Base-by-base conservation (phyloP, 2,888 invertebrate genomes). In the Pediacus dermestoides region DNA sequence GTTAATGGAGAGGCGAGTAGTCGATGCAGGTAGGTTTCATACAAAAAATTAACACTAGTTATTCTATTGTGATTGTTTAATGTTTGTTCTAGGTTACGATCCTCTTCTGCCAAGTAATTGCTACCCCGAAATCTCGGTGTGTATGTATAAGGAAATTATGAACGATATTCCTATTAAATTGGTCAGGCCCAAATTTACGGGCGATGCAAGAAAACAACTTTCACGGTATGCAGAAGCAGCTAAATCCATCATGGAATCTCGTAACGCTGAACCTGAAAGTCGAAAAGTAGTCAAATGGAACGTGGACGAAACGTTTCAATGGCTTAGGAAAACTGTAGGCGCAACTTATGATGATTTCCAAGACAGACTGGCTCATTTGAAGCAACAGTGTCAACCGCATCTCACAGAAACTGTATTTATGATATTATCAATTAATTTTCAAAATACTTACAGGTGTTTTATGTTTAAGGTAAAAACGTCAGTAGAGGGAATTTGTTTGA, bases 221-320 rank as follows among this genome's bases (percentile, higher is more conserved):
- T 68, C 67, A 2, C 50, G 53, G 27, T 97, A 95, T 70, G 94
- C 95, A 0, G 95, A 96, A 70, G 94, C 95, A 9, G 95, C 96
- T 1, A 95, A 95, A 64, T 89, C 91, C 69, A 91, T 95, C 74
- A 93, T 96, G 54, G 96, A 95, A 70, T 89, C 91, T 4, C 81
- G 94, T 56, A 90, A 90, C 66, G 87, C 89, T 4, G 88, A 91
- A 14, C 82, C 92, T 0, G 94, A 95, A 65, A 92, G 94, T 62
- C 78, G 96, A 46, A 96, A 96, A 72, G 88, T 95, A 8, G 95
- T 97, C 1, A 96, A 95, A 67, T 96, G 96, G 96, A 94, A 95
- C 73, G 94, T 93, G 0, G 95, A 96, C 63, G 95, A 96, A 58
- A 95, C 94, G 13, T 94, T 96, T 69, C 89, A 90, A 55, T 96